Base-by-base conservation (phyloP, 2,888 invertebrate genomes). In the Lumbricus terrestris region DNA sequence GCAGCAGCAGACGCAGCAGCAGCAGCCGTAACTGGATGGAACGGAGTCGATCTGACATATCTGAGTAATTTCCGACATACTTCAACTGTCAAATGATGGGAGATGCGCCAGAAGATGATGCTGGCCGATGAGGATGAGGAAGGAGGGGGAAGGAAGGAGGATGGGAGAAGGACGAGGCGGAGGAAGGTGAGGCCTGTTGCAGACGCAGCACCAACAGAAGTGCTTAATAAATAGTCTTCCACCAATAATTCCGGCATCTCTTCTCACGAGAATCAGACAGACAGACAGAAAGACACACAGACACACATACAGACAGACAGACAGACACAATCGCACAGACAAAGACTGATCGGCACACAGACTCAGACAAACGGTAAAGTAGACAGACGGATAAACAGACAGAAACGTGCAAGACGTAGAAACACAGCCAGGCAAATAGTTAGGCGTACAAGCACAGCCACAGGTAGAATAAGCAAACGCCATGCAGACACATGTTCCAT, bases 201-300 rank as follows among this genome's bases (percentile, higher is more conserved):
- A 34, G 85, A 34, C 34, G 85, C 85, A 23, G 85, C 85, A 85
- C n/a, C 85, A 85, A 37, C 85, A 85, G 85, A 85, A 85, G 85
- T 85, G 85, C 85, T 37, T 35, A 85, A 85, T 85, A 85, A 85
- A 85, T 85, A 85, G 35, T 85, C 85, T 85, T 85, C 37, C 34
- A 34, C 35, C 85, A 85, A 85, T 85, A 85, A 85, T 85, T 85
- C 85, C 85, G 85, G 85, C 85, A 37, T 85, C 85, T 85, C 85
- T 85, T 37, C 85, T 85, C 85, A 35, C 85, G 20, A 85, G 85
- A 85, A 33, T 0, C 35, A 35, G 34, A 37, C 18, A 85, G 85
- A 85, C 20, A 18, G 4, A 82, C 47, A 69, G 85, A 85, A 4
- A 35, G 35, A 33, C 85, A 37, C 23, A 35, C 35, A 85, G 35